Percentiles rank a stretch among this genome's conserved stretches.
Conservation (phyloP, 2,113 vertebrate genomes). For the Spermophilus dauricus region DNA sequence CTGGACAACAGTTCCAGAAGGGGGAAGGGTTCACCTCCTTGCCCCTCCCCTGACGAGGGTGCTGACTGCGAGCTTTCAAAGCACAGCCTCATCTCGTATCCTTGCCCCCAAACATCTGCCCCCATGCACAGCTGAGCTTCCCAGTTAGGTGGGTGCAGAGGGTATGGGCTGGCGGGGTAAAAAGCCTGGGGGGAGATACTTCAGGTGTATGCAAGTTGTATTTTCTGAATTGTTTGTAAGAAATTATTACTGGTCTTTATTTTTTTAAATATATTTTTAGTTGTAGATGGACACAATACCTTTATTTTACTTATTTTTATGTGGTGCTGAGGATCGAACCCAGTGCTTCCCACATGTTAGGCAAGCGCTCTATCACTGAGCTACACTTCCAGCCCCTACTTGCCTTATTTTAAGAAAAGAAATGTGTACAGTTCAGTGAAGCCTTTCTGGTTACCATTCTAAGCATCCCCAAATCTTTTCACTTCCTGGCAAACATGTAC, state of each 20-base stretch:
- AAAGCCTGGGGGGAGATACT: background rate
- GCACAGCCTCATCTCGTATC: background rate
- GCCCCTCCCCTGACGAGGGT: background rate
- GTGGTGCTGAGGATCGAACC: too few relatives aligned
- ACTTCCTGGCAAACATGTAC: background rate
- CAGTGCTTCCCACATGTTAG: too few relatives aligned
- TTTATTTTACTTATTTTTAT: too few relatives aligned
- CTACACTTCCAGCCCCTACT: too few relatives aligned
- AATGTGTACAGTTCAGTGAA: background rate
- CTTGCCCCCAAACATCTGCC: background rate
- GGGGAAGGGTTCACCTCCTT: background rate
- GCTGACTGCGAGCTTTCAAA: background rate
- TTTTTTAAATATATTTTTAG: background rate
- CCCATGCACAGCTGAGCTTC: background rate
- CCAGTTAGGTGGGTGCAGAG: background rate
- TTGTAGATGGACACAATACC: too few relatives aligned
- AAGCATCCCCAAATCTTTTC: background rate
- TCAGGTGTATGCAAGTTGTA: too few relatives aligned
- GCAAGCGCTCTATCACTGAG: too few relatives aligned
- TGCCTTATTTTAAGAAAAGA: background rate
- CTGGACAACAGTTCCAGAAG: background rate
- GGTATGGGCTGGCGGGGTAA: too few relatives aligned
- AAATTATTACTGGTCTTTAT: background rate
- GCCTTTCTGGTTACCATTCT: background rate
- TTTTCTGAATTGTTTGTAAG: slow-evolving; percentile 22